Conservation (phyloP, 2,797 vertebrate genomes). For the Coccyzus lansbergi region DNA sequence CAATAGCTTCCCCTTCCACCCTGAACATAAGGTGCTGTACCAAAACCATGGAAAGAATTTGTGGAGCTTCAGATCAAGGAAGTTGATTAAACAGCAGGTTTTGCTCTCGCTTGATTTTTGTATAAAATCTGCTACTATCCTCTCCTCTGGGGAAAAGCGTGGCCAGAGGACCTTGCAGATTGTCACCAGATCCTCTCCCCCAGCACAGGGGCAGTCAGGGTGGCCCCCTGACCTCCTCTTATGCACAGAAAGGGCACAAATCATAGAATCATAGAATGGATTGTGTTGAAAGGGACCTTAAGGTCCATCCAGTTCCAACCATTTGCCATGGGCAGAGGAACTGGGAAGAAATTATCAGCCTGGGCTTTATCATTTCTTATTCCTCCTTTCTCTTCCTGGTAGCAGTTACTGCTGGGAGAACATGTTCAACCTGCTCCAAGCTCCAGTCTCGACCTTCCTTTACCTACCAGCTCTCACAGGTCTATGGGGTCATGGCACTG, state of each 20-base stretch:
- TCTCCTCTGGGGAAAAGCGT: background rate
- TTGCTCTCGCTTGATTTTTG: background rate
- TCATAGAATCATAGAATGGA: too few species aligned
- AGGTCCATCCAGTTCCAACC: too few species aligned
- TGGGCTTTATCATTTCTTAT: background rate
- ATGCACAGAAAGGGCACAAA: background rate
- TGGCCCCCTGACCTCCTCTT: background rate
- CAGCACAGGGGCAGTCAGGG: background rate
- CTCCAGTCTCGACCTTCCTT: background rate
- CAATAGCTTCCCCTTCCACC: constrained; percentile 64
- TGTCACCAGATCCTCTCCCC: background rate
- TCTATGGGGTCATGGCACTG: accelerated
- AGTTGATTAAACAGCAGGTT: constrained; percentile 22
- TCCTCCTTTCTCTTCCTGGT: background rate
- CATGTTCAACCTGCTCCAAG: background rate
- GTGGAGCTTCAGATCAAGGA: constrained; percentile 32
- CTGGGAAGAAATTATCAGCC: background rate
- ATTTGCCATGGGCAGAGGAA: background rate
- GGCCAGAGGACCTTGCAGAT: background rate
- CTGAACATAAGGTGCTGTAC: constrained; percentile 60
- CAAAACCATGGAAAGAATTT: constrained; percentile 57
- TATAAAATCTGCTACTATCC: background rate
- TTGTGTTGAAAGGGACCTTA: too few species aligned
- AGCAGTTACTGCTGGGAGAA: background rate
- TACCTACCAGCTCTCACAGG: accelerated